Percentiles rank a stretch among this genome's conserved stretches.
These are phyloP conservation scores for Acheta domesticus DNA, from an alignment of 2,888 invertebrate species.

Conservation along the genomic window DNA sequence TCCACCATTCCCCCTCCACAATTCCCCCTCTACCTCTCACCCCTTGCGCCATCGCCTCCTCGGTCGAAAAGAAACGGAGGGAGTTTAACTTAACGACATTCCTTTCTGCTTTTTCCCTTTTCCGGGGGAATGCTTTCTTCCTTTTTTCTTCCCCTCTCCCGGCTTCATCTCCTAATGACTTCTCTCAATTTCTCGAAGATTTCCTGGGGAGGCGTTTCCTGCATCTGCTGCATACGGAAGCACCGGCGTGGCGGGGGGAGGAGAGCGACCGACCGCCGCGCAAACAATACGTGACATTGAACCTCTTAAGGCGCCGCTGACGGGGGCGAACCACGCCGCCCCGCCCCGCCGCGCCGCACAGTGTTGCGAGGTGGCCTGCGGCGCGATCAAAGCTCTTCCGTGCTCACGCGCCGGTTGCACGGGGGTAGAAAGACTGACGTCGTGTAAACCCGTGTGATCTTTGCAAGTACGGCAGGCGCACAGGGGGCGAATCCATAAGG, in stretches of 20 bases:
- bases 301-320: not conserved
- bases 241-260: too few species aligned
- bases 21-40: too few species aligned
- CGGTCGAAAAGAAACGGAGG: not conserved
- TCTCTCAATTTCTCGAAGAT: constrained; percentile 18
- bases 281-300: constrained; percentile 7
- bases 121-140: not conserved
- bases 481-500: too few species aligned
- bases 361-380: too few species aligned
- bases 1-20: too few species aligned
- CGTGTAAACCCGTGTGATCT: too few species aligned
- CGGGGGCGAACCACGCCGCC: too few species aligned
- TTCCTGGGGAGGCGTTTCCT: not conserved
- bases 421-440: too few species aligned
- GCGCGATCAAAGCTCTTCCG: too few species aligned
- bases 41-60: not conserved
- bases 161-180: constrained; percentile 18
- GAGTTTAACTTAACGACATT: constrained; percentile 9
- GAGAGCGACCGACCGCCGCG: not conserved
- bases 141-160: not conserved
- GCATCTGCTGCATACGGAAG: constrained; percentile 6
- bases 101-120: not conserved
- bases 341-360: too few species aligned
- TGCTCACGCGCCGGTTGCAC: too few species aligned
- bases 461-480: too few species aligned